A percentile compares a stretch with the other conserved stretches of the same genome.
Evolutionary conservation across 1,140 invertebrate genomes (phyloP).

Genomic region (Scaptomyza hsui): DNA sequence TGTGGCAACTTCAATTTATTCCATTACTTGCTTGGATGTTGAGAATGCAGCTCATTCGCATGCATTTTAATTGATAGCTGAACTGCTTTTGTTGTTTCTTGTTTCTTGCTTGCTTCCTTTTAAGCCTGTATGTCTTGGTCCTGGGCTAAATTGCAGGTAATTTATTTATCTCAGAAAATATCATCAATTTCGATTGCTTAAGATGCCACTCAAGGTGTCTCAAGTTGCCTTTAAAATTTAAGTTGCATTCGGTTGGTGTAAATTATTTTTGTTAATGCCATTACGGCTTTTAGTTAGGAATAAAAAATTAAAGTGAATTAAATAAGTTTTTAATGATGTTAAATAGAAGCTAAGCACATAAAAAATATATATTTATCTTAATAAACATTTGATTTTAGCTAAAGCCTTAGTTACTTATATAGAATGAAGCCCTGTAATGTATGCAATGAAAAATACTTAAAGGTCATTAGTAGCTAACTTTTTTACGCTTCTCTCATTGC

Average conservation of each 20-base stretch:
- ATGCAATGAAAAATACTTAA: too few relatives aligned
- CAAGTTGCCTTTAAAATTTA: neutral
- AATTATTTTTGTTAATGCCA: neutral
- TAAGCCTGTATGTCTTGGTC: too few relatives aligned
- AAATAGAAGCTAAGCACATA: too few relatives aligned
- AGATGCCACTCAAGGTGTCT: constrained; percentile 30
- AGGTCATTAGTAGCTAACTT: too few relatives aligned
- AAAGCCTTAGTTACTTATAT: too few relatives aligned
- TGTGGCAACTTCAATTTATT: constrained; percentile 22
- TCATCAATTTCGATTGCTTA: constrained; percentile 54
- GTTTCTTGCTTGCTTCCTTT: neutral
- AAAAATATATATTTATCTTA: too few relatives aligned
- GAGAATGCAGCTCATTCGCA: constrained; percentile 46
- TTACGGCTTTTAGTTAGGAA: too few relatives aligned
- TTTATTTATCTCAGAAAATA: constrained; percentile 59
- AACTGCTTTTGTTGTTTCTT: constrained; percentile 40
- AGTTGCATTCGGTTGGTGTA: neutral
- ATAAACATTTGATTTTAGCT: too few relatives aligned
- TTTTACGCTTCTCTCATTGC: too few relatives aligned
- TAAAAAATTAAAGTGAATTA: too few relatives aligned
- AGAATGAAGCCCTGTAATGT: too few relatives aligned
- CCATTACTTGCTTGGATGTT: constrained; percentile 29
- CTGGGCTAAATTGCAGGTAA: constrained; percentile 28
- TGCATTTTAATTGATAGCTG: constrained; percentile 78
- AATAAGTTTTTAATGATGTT: too few relatives aligned